Evolutionary conservation across 2,797 vertebrate genomes (phyloP).

Genomic region (Octomys mimax): DNA sequence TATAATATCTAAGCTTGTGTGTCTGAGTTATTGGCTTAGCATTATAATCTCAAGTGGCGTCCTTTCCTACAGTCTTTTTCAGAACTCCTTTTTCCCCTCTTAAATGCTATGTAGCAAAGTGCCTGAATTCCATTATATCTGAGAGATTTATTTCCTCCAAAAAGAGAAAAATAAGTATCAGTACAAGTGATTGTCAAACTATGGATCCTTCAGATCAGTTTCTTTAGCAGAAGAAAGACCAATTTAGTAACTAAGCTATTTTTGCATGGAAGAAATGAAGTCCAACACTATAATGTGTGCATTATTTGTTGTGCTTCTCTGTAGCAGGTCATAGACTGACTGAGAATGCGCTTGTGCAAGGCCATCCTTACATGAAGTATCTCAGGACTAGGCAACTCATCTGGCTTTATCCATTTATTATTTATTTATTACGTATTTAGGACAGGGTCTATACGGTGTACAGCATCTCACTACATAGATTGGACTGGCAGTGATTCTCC

Average conservation of each 20-base stretch:
- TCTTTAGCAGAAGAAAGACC: constrained; percentile 43
- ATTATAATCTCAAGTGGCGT: background rate
- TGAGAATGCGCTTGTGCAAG: background rate
- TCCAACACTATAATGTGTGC: background rate
- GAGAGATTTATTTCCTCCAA: background rate
- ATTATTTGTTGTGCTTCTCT: background rate
- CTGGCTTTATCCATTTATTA: background rate
- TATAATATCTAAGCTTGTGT: background rate
- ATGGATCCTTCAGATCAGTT: background rate
- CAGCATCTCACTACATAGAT: too few species aligned
- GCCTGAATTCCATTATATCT: background rate
- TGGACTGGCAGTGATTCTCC: too few species aligned
- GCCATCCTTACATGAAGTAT: constrained; percentile 54
- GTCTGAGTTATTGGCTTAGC: background rate
- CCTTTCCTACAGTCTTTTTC: background rate
- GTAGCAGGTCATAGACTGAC: background rate
- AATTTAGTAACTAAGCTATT: constrained; percentile 38
- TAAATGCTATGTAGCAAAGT: background rate
- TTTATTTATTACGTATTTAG: too few species aligned
- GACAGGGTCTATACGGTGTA: too few species aligned
- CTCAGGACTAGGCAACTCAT: background rate
- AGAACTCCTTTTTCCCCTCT: background rate
- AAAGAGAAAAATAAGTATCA: constrained; percentile 5
- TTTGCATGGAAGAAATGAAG: constrained; percentile 3
- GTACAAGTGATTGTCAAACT: constrained; percentile 21